Base-by-base conservation (phyloP, 2,888 invertebrate genomes). In the Drosophila meridionalis region DNA sequence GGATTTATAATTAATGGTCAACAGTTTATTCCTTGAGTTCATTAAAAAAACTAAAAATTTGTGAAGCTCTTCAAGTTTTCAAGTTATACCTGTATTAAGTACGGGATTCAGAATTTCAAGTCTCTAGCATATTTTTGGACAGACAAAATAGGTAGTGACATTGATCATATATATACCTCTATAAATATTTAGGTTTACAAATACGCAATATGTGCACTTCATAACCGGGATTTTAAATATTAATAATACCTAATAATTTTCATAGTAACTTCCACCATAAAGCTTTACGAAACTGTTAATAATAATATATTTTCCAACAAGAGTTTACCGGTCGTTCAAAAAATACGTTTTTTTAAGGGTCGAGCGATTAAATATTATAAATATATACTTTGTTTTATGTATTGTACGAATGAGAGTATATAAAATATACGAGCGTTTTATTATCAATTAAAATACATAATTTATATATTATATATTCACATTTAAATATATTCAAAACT, bases 371-470 rank as follows among this genome's bases (percentile, higher is more conserved):
- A 28, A 48, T 48, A 30, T 32, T 48, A 11, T 34, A 32, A 4
- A 30, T 9, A 28, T 28, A 2, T 14, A 9, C 5, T 40, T 40
- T n/a, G 14, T 9, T 8, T n/a, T 43, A 26, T 53, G 20, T 20
- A 20, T 20, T 20, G 20, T 20, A 28, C 32, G 26, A 6, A 57
- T 42, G 28, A 38, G 20, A 43, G 26, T 20, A 52, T 78, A 45
- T 26, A 11, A 45, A 26, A 26, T 26, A 83, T 78, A 82, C 82
- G 56, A 73, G 72, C 67, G 47, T 14, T 69, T 80, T 70, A 63
- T 73, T 61, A 78, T 63, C 67, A 67, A 52, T 66, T 66, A 65
- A 73, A 52, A 53, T 36, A 52, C 55, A 68, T 67, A 64, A 45
- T 61, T 43, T 8, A 34, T 59, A 50, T 40, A 61, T 40, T 28